Evolutionary conservation across 1,140 invertebrate species (phyloP), one percentile per base, ranked within the genome.

Genomic region (Metopolophium dirhodum): DNA sequence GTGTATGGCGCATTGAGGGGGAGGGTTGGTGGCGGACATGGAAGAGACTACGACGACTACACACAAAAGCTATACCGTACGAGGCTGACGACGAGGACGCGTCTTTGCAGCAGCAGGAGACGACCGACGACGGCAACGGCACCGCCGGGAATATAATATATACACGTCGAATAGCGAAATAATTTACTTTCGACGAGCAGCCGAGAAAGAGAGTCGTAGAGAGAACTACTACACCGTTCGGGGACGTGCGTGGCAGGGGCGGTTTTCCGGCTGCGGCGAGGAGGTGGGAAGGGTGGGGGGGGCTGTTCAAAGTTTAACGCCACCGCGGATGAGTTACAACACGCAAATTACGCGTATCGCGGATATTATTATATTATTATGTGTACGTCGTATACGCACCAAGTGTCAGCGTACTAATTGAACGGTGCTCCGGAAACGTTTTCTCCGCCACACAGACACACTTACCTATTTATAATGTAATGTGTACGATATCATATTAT

Each of bases 101-200:
- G 41, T 86, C 83, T 86, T 45, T 45, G 83, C 30, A 35, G 30
- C 41, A 41, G 41, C 41, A 41, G 8, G 8, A n/a, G 83, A 86
- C 83, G 37, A 61, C 86, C 22, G 51, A 68, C 89, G 57, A 68
- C n/a, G 41, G 45, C 90, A 49, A 91, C 68, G 68, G 68, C 68
- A 91, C 90, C 90, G 22, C 20, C 51, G 90, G 90, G 90, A 91
- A 77, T 45, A 86, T 41, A 85, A 37, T 85, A 85, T 91, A 47
- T 35, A 49, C 90, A 82, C 9, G 68, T 91, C 68, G 68, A 91
- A 91, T 83, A 51, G 68, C 45, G 47, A 91, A 91, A 91, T 91
- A 91, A 91, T 91, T 91, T 91, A 91, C 90, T 82, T 91, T 91
- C 41, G 49, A 49, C 45, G 87, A 54, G 47, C 87, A 51, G 49